These are phyloP conservation scores for Syngnathus rostellatus DNA, from an alignment of 2,797 vertebrate species.

Conservation along the genomic window DNA sequence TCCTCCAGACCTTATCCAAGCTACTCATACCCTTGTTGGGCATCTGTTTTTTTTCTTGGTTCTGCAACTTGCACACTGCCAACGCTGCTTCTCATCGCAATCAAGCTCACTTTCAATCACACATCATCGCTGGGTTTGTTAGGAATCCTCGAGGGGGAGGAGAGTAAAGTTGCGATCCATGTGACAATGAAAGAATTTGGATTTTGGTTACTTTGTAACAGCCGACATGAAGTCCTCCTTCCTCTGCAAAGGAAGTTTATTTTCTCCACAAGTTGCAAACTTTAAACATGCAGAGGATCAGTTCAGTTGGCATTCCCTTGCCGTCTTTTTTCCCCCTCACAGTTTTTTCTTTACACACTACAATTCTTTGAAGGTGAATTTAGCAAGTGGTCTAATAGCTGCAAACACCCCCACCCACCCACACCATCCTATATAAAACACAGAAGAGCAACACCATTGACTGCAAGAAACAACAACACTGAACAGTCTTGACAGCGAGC, in stretches of 20 bases:
- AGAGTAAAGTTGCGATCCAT: neutral
- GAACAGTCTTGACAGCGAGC: neutral
- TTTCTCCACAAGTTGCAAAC: neutral
- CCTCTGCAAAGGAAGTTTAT: neutral
- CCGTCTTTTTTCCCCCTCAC: neutral
- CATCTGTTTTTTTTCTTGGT: neutral
- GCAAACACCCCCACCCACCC: no score
- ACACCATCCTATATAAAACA: neutral
- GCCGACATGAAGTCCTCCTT: neutral
- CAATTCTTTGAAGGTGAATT: neutral
- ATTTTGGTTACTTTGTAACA: neutral
- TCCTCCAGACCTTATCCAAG: no score
- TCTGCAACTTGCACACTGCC: neutral
- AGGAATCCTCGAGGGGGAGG: neutral
- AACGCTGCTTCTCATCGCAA: neutral
- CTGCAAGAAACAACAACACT: neutral
- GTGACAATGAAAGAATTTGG: neutral
- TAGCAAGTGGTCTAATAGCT: neutral
- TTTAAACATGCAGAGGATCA: neutral
- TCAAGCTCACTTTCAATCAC: neutral
- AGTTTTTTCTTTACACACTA: neutral
- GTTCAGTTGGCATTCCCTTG: neutral
- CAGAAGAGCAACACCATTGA: neutral
- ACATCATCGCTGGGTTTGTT: neutral
- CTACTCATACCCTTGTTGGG: no score